Base-by-base conservation (phyloP, 1,140 invertebrate genomes). In the Eufriesea mexicana region DNA sequence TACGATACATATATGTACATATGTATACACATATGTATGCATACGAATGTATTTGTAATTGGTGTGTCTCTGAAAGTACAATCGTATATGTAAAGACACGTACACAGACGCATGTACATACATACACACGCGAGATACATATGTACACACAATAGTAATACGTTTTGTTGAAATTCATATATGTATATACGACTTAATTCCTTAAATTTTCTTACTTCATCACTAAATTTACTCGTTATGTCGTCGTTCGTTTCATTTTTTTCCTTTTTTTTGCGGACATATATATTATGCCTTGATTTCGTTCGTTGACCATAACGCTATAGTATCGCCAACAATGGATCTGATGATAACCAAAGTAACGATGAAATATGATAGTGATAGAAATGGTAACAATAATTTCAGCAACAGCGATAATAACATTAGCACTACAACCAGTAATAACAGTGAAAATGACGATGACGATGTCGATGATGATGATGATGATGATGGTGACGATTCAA, bases 201-300 rank as follows among this genome's bases (percentile, higher is more conserved):
- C 62, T 80, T 88, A 78, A 78, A 79, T 82, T 80, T 71, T 67
- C 62, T 84, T 57, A 75, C 55, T 78, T 83, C 51, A 70, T 51
- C 68, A 54, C 83, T 84, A 89, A 70, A 61, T 84, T 85, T 83
- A 83, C 59, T 89, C 84, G 72, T 62, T 83, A 84, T 28, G 61
- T 84, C 84, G 79, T 78, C 74, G 79, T 70, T 82, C n/a, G 0
- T n/a, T 61, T 57, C 57, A 62, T 67, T 10, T 25, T 70, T 70
- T 49, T 51, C 10, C 5, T n/a, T 66, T 72, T 45, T 25, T 57
- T 54, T 70, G 23, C 59, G 14, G n/a, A 35, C 79, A 64, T 68
- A 79, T n/a, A 51, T 42, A 25, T 28, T 9, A 23, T 28, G 57
- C 25, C 25, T 71, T 16, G 20, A 18, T 54, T 45, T 25, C 18